Percentiles rank a stretch among this genome's conserved stretches.
These are phyloP conservation scores for Drosophila guanche DNA, from an alignment of 1,140 invertebrate species.

Conservation along the genomic window DNA sequence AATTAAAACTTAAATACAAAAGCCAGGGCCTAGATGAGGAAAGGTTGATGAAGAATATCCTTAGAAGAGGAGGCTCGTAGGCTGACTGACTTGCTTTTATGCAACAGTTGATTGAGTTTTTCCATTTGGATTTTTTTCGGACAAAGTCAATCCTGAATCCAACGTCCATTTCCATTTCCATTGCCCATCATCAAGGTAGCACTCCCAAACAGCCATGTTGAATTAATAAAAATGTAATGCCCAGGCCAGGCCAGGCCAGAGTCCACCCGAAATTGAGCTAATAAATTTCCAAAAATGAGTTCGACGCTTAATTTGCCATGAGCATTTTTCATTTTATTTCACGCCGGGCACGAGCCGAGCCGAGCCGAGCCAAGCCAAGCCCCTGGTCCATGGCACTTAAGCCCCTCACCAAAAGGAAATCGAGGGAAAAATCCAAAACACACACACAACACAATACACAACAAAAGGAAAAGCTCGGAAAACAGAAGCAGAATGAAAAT, in stretches of 20 bases:
- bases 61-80: background rate
- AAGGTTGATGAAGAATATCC: conserved; percentile 8
- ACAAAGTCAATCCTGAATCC: conserved; percentile 33
- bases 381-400: conserved; percentile 29
- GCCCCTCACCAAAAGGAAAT: conserved; percentile 43
- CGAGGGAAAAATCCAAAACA: conserved; percentile 35
- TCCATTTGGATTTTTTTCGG: conserved; percentile 35
- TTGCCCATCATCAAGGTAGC: conserved; percentile 37
- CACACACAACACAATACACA: conserved; percentile 8
- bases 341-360: conserved; percentile 25
- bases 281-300: conserved; percentile 80
- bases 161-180: background rate
- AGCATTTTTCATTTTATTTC: conserved; percentile 78
- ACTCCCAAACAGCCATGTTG: conserved; percentile 45
- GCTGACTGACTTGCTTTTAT: background rate
- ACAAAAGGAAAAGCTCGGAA: conserved; percentile 35
- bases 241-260: conserved; percentile 29
- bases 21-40: conserved; percentile 16
- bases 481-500: conserved; percentile 51
- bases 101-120: conserved; percentile 74
- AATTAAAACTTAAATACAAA: conserved; percentile 77
- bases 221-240: conserved; percentile 79
- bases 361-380: too few species aligned
- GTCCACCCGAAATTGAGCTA: conserved; percentile 64
- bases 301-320: conserved; percentile 80